Evolutionary conservation across 2,113 vertebrate species (phyloP).

Genomic region (Tragelaphus buxtoni): DNA sequence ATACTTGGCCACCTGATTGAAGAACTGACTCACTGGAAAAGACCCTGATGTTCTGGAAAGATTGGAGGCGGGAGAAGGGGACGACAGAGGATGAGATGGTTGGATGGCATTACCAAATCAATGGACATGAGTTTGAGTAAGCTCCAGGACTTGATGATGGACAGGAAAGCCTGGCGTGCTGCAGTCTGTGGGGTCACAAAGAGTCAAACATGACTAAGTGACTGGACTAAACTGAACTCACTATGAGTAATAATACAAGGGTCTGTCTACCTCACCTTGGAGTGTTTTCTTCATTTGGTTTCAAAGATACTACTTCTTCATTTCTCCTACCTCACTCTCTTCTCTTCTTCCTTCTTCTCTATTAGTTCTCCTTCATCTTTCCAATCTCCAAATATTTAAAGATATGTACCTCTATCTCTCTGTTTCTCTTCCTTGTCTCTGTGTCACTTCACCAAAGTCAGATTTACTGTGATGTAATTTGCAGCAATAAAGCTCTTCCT

Average conservation of each 20-base stretch:
- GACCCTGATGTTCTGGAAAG: not conserved
- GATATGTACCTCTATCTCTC: not conserved
- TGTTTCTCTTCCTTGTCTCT: not conserved
- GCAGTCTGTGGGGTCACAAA: not conserved
- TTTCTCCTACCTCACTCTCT: not conserved
- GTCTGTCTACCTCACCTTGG: no score
- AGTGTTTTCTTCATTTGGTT: not conserved
- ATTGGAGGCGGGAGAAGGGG: not conserved
- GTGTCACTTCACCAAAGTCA: not conserved
- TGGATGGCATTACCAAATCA: not conserved
- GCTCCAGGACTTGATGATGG: not conserved
- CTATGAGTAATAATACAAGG: accelerated
- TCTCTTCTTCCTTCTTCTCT: not conserved
- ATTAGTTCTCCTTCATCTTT: not conserved
- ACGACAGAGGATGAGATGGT: not conserved
- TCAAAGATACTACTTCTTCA: not conserved
- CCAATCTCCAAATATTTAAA: not conserved
- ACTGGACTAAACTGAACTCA: not conserved
- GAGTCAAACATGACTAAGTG: not conserved
- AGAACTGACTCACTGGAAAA: not conserved
- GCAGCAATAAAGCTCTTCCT: no score
- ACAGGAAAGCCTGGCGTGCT: not conserved
- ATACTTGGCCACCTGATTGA: not conserved
- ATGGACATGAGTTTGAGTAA: not conserved
- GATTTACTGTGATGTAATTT: not conserved